These are phyloP conservation scores for Thelaira solivaga DNA, from an alignment of 2,888 invertebrate genomes.

Conservation along the genomic window DNA sequence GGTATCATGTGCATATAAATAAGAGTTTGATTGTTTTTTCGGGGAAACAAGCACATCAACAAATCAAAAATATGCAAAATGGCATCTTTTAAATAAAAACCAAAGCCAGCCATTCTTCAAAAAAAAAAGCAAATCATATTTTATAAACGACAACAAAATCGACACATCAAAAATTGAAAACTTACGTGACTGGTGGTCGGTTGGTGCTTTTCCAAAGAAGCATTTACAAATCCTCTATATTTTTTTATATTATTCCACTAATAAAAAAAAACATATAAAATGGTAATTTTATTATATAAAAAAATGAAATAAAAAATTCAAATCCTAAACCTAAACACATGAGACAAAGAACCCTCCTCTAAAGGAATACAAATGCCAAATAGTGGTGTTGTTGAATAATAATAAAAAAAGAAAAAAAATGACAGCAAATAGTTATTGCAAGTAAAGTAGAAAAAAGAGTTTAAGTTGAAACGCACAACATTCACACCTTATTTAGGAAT, in stretches of 20 bases:
- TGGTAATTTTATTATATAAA: slow-evolving; percentile 18
- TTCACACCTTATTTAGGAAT: slow-evolving; percentile 43
- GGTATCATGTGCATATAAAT: slow-evolving; percentile 62
- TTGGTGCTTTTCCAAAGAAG: slow-evolving; percentile 7
- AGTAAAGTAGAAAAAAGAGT: neutral
- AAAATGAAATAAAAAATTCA: neutral
- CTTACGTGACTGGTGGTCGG: slow-evolving; percentile 58
- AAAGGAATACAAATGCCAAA: slow-evolving; percentile 36
- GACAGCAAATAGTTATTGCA: neutral
- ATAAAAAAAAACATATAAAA: slow-evolving; percentile 28
- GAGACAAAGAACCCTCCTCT: slow-evolving; percentile 34
- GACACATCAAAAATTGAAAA: slow-evolving; percentile 56
- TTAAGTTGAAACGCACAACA: slow-evolving; percentile 11
- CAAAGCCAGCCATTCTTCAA: slow-evolving; percentile 30
- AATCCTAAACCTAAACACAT: slow-evolving; percentile 29
- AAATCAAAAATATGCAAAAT: slow-evolving; percentile 55
- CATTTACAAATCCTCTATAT: slow-evolving; percentile 31
- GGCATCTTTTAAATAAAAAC: slow-evolving; percentile 51
- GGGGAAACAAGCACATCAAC: slow-evolving; percentile 42
- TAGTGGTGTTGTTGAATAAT: neutral
- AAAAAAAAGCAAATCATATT: slow-evolving; percentile 58
- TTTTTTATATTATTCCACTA: neutral
- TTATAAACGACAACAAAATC: slow-evolving; percentile 57
- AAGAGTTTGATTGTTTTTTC: slow-evolving; percentile 55
- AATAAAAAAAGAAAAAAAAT: neutral